Evolutionary conservation across 2,888 invertebrate species (phyloP), one percentile per base, ranked within the genome.

Genomic region (Drosophila borborema): DNA sequence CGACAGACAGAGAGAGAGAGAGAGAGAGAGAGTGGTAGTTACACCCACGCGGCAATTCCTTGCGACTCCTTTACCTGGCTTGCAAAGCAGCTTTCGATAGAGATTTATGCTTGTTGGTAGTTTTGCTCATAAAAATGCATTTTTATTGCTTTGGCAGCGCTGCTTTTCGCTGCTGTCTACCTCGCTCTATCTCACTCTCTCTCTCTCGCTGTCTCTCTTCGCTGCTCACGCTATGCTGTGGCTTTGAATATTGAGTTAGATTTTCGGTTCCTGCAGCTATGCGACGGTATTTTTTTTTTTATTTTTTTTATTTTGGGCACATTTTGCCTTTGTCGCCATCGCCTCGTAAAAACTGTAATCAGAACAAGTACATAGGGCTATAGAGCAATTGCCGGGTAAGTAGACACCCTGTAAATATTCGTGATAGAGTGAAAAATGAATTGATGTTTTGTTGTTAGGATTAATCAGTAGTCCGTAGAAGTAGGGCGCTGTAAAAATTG

Each of bases 91-190:
- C 90, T 89, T 87, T 87, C 86, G 86, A 87, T 87, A 82, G 79
- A 87, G 86, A 87, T 87, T 87, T 87, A 87, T 87, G 90, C 81
- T 87, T 87, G 90, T 87, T 87, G 82, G 88, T 87, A 87, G 86
- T 87, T 87, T 86, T 87, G 86, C 90, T 89, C 86, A 87, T 87
- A 87, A 87, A 87, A 87, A 87, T 87, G 90, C 86, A 87, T 88
- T 87, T 87, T 87, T 87, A 87, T 87, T 87, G 90, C 86, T 85
- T 87, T 82, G 72, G 62, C 75, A 62, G 68, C 81, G 72, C 77
- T 80, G 80, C 75, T 78, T 75, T 71, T 74, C 58, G 65, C 55
- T 66, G 66, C 46, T 23, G 14, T 34, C 62, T 31, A 14, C 14
- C 23, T 23, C 12, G 16, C 8, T 7, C 40, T 4, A 23, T 23